These are phyloP conservation scores for Arge pagana DNA, from an alignment of 2,888 invertebrate species.

Conservation along the genomic window DNA sequence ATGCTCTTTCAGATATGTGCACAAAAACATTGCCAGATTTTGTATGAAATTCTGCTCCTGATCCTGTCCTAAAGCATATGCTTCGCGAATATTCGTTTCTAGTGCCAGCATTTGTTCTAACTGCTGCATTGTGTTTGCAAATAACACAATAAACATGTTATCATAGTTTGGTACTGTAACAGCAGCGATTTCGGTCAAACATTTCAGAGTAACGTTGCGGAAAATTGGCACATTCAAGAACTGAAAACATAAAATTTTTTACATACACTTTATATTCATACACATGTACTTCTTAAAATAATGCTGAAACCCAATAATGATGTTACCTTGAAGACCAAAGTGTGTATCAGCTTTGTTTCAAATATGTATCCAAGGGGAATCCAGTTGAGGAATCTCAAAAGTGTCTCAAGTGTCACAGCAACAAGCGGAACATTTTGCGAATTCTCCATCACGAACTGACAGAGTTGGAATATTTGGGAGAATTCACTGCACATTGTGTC, in stretches of 20 bases:
- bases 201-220: slow-evolving; percentile 96
- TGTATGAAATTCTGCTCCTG: slow-evolving; percentile 99
- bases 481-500: slow-evolving; percentile 99
- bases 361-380: slow-evolving; percentile 99
- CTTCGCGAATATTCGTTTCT: slow-evolving; percentile 89
- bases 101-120: slow-evolving; percentile 90
- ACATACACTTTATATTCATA: background rate
- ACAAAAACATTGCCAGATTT: slow-evolving; percentile 95
- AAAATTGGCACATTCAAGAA: slow-evolving; percentile 98
- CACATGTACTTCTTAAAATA: too few relatives aligned
- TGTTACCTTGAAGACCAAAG: slow-evolving; percentile 81
- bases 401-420: slow-evolving; percentile 93
- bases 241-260: too few relatives aligned
- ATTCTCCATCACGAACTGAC: slow-evolving; percentile 97
- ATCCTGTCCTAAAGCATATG: slow-evolving; percentile 91
- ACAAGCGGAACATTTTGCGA: slow-evolving; percentile 97
- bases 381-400: slow-evolving; percentile 97
- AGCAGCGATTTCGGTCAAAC: slow-evolving; percentile 96
- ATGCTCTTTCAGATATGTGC: slow-evolving; percentile 96
- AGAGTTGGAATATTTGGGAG: slow-evolving; percentile 96
- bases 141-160: slow-evolving; percentile 87
- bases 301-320: slow-evolving; percentile 14
- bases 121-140: slow-evolving; percentile 91
- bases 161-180: slow-evolving; percentile 90
- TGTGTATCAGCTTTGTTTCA: slow-evolving; percentile 95